These are phyloP conservation scores for Neelides sp. DNA, from an alignment of 1,140 invertebrate genomes.

Conservation along the genomic window DNA sequence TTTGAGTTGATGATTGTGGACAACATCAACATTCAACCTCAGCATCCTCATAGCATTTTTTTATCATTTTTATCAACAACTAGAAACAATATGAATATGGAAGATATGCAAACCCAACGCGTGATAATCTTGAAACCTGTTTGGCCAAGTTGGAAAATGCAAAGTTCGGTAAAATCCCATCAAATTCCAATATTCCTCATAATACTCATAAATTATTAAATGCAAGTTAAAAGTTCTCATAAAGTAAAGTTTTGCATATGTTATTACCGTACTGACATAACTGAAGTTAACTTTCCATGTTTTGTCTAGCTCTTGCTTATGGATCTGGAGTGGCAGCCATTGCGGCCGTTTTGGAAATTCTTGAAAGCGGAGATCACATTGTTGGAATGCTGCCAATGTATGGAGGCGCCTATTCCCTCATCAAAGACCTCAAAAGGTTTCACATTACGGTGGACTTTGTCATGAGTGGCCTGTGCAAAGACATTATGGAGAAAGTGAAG, in stretches of 20 bases:
- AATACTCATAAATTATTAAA: no score
- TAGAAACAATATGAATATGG: constrained; percentile 78
- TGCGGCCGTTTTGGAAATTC: constrained; percentile 52
- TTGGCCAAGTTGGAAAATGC: constrained; percentile 80
- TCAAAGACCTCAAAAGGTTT: constrained; percentile 33
- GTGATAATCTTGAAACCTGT: constrained; percentile 74
- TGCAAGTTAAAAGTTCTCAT: no score
- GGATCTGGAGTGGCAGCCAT: constrained; percentile 79
- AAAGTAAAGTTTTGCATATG: neutral
- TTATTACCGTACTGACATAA: neutral
- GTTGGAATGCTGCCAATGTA: constrained; percentile 85
- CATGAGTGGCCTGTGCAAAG: constrained; percentile 55
- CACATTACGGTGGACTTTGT: constrained; percentile 63
- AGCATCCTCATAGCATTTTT: no score
- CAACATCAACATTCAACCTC: no score
- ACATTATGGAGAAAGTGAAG: constrained; percentile 56
- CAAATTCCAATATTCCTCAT: no score
- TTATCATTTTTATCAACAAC: no score
- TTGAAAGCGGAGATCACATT: constrained; percentile 78
- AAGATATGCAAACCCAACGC: constrained; percentile 87
- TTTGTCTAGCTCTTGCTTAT: constrained; percentile 50
- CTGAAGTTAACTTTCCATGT: constrained; percentile 4
- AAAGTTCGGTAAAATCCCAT: constrained; percentile 58
- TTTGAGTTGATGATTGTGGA: no score
- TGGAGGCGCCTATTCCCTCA: constrained; percentile 59